Evolutionary conservation across 2,113 vertebrate genomes (phyloP), one percentile per base, ranked within the genome.

Genomic region (Corydoras sp.): DNA sequence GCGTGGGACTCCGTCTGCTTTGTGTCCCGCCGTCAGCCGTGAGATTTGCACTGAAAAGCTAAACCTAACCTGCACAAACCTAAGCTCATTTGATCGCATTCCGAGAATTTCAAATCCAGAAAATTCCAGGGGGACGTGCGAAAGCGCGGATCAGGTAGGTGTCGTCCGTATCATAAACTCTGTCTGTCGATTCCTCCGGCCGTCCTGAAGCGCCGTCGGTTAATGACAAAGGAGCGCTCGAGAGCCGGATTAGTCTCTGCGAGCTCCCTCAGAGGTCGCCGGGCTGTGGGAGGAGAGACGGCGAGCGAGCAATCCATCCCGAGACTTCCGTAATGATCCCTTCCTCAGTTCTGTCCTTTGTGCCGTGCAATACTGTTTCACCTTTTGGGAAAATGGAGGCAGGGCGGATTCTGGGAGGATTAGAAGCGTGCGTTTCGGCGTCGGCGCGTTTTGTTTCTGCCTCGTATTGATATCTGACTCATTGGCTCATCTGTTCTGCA

Each of bases 221-320:
- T 78, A 72, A 75, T 75, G 73, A 79, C 63, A 68, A 51, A 79
- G 70, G 77, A 72, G 65, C 15, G 72, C 15, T 68, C 58, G 18
- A 68, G 35, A 68, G 35, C 55, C 68, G 68, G 68, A 75, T 83
- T 78, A 71, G 77, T 61, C 70, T 79, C 74, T 64, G 73, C 65
- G 63, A 10, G 77, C 76, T 76, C 67, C 79, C 74, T 69, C 30
- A 30, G 80, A 70, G 62, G 62, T 80, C 77, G 74, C 79, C 75
- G 67, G 80, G 72, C 81, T 77, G 65, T 55, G 58, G 68, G 67
- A 76, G 79, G 73, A 72, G 78, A 71, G 70, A 62, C 70, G 55
- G 79, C 80, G 80, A 81, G 82, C 78, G 84, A 76, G 82, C 71
- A 67, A 82, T 71, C 71, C 76, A 73, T 54, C 59, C 24, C 49